phyloP scores from a whole-genome alignment of 2,888 invertebrate genomes.

The Gymnoscelis rufifasciata region DNA sequence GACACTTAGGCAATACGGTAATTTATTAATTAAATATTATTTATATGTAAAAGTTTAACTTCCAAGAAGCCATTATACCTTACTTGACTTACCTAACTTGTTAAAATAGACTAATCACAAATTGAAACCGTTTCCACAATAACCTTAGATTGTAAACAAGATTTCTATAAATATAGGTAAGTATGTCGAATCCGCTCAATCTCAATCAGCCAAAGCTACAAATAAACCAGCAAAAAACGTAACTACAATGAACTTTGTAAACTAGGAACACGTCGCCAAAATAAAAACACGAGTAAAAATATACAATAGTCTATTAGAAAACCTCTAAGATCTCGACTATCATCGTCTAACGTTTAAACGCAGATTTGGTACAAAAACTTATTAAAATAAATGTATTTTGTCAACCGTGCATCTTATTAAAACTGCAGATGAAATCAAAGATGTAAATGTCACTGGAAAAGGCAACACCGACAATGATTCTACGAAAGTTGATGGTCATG shows the following conservation, averaged over 20 bases:
- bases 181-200: conserved; percentile 1
- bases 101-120: background rate
- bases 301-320: conserved; percentile 46
- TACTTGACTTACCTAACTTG: too few relatives aligned
- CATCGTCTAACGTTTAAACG: conserved; percentile 49
- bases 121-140: background rate
- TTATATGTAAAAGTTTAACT: too few relatives aligned
- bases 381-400: conserved; percentile 50
- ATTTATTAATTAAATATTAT: too few relatives aligned
- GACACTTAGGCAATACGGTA: too few relatives aligned
- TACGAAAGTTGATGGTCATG: background rate
- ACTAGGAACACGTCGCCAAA: conserved; percentile 45
- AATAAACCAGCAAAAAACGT: conserved; percentile 1
- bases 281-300: conserved; percentile 29
- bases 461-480: background rate
- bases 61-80: too few relatives aligned
- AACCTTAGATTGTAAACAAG: background rate
- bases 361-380: conserved; percentile 48
- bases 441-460: conserved; percentile 25
- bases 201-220: background rate
- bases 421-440: conserved; percentile 33
- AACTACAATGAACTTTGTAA: conserved; percentile 13
- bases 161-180: conserved; percentile 2
- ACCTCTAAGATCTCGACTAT: conserved; percentile 43
- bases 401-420: conserved; percentile 69